Evolutionary conservation across 2,888 invertebrate genomes (phyloP).

Genomic region (Herminia tarsipennalis): DNA sequence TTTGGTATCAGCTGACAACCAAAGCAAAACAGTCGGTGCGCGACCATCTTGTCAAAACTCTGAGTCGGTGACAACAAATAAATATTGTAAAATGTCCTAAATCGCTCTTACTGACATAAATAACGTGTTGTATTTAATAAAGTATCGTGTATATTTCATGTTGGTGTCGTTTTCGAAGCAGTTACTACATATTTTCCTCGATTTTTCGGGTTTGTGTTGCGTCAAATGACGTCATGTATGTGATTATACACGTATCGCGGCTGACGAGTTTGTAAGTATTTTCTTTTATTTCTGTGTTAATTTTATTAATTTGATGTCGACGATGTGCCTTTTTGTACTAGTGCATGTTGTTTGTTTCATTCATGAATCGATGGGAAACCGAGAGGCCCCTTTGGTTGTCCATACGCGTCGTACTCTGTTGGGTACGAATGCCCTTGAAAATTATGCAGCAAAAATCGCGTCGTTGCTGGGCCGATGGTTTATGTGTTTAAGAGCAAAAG

Average conservation of each 20-base stretch:
- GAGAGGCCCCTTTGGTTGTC: conserved; percentile 51
- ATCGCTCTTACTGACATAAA: conserved; percentile 80
- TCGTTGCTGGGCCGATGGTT: conserved; percentile 63
- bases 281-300: conserved; percentile 79
- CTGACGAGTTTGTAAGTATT: conserved; percentile 84
- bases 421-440: conserved; percentile 82
- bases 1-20: conserved; percentile 86
- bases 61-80: conserved; percentile 83
- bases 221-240: conserved; percentile 86
- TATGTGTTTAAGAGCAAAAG: conserved; percentile 52
- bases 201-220: conserved; percentile 83
- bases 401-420: conserved; percentile 56
- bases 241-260: conserved; percentile 84
- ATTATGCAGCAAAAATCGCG: conserved; percentile 83
- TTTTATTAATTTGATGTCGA: conserved; percentile 62
- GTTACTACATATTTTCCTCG: conserved; percentile 79
- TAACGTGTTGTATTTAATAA: conserved; percentile 72
- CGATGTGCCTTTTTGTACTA: conserved; percentile 58
- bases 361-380: conserved; percentile 69
- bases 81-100: conserved; percentile 84
- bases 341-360: conserved; percentile 68
- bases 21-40: conserved; percentile 87
- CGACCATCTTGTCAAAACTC: conserved; percentile 86
- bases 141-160: conserved; percentile 75
- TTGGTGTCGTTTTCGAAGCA: conserved; percentile 72